Evolutionary conservation across 2,113 vertebrate genomes (phyloP).

Genomic region (Cygnus buccinator): DNA sequence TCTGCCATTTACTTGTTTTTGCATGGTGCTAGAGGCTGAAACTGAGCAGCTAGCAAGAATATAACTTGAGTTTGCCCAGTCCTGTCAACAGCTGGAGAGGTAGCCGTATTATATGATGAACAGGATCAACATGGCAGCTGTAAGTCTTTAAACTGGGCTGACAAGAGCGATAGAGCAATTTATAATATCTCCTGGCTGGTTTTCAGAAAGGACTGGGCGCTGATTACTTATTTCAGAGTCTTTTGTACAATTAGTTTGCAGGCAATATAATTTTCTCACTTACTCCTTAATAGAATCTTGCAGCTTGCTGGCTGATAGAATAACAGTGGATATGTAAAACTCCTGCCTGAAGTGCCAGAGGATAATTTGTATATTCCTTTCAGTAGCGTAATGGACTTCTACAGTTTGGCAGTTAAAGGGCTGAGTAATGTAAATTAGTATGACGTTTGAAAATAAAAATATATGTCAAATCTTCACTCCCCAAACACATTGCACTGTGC

Average conservation of each 20-base stretch:
- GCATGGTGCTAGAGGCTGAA: constrained; percentile 22
- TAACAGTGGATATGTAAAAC: constrained; percentile 59
- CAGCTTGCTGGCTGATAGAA: constrained; percentile 68
- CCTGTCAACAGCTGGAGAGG: constrained; percentile 30
- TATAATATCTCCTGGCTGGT: constrained; percentile 65
- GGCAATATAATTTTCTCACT: constrained; percentile 79
- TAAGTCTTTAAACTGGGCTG: constrained; percentile 43
- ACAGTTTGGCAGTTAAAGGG: constrained; percentile 73
- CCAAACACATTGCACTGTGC: background rate
- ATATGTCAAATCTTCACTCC: constrained; percentile 50
- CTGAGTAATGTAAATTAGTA: constrained; percentile 68
- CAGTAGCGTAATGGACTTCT: constrained; percentile 74
- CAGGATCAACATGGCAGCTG: constrained; percentile 52
- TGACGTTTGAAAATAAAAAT: constrained; percentile 74
- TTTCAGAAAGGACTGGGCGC: constrained; percentile 65
- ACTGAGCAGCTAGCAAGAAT: background rate
- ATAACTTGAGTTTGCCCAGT: constrained; percentile 18
- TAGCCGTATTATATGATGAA: background rate
- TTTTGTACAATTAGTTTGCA: constrained; percentile 77
- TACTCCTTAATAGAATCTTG: constrained; percentile 72
- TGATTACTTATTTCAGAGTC: constrained; percentile 71
- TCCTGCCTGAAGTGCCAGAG: constrained; percentile 64
- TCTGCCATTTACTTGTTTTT: background rate
- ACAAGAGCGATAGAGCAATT: constrained; percentile 51
- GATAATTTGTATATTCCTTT: constrained; percentile 78